phyloP scores from a whole-genome alignment of 2,113 vertebrate species.

The Nothocercus nigrocapillus region DNA sequence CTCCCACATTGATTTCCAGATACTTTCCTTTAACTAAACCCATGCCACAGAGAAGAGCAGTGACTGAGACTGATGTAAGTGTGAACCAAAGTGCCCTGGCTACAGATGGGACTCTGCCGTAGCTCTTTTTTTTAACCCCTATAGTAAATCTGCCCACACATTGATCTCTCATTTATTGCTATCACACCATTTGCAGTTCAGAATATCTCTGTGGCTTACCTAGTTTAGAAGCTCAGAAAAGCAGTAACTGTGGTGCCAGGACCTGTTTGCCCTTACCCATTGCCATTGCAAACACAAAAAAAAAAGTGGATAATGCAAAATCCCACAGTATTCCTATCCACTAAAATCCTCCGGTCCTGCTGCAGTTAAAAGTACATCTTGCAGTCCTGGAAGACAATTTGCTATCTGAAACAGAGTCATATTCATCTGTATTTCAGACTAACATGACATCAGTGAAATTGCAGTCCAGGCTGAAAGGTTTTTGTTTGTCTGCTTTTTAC shows the following conservation, averaged over 20 bases:
- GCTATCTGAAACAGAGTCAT: background rate
- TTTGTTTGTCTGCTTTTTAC: background rate
- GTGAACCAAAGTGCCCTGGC: background rate
- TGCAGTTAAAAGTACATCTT: background rate
- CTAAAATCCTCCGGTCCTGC: background rate
- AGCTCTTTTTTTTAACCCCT: background rate
- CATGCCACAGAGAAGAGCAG: background rate
- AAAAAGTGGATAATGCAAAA: background rate
- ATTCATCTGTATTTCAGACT: slow-evolving; percentile 14
- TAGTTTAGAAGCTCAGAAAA: background rate
- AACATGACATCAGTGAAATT: slow-evolving; percentile 38
- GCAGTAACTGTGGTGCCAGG: background rate
- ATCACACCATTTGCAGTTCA: background rate
- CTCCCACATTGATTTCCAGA: background rate
- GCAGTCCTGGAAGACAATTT: background rate
- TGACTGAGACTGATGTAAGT: background rate
- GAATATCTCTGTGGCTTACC: background rate
- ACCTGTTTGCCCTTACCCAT: background rate
- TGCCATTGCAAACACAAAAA: background rate
- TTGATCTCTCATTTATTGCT: background rate
- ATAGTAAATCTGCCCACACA: background rate
- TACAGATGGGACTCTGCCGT: background rate
- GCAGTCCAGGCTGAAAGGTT: background rate
- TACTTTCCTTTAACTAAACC: background rate
- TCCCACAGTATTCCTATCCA: background rate